Evolutionary conservation across 2,888 invertebrate species (phyloP).

Genomic region (Noctuana brunneofusca): DNA sequence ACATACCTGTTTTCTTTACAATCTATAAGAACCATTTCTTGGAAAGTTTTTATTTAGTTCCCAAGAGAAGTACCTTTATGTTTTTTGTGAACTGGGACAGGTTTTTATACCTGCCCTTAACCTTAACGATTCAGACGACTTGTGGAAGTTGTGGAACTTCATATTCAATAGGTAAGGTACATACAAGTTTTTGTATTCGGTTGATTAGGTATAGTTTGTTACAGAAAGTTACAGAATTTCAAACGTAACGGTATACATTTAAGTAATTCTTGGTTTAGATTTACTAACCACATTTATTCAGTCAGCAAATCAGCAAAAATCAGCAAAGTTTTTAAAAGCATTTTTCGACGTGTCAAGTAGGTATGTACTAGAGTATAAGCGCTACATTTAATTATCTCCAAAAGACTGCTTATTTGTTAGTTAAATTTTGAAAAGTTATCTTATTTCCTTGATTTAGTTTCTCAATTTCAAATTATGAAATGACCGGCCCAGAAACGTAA

Average conservation of each 20-base stretch:
- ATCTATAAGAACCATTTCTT: not conserved
- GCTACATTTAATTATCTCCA: no score
- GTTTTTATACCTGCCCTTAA: constrained; percentile 15
- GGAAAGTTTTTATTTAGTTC: constrained; percentile 3
- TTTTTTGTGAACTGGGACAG: constrained; percentile 6
- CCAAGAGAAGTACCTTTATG: not conserved
- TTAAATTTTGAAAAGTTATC: not conserved
- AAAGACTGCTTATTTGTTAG: no score
- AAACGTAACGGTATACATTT: no score
- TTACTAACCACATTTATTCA: no score
- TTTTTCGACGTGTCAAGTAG: no score
- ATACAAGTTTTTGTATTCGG: constrained; percentile 1
- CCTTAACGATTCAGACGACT: not conserved
- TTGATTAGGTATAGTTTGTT: no score
- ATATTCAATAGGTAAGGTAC: not conserved
- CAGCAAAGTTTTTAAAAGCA: no score
- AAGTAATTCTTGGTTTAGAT: no score
- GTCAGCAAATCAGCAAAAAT: no score
- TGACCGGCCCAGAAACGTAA: not conserved
- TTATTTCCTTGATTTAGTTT: not conserved
- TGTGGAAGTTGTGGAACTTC: not conserved
- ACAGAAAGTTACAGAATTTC: no score
- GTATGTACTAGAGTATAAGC: no score
- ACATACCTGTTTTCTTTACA: constrained; percentile 1
- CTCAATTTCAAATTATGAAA: constrained; percentile 8